Conservation (phyloP, 1,140 invertebrate species). For the Diachasmimorpha longicaudata region DNA sequence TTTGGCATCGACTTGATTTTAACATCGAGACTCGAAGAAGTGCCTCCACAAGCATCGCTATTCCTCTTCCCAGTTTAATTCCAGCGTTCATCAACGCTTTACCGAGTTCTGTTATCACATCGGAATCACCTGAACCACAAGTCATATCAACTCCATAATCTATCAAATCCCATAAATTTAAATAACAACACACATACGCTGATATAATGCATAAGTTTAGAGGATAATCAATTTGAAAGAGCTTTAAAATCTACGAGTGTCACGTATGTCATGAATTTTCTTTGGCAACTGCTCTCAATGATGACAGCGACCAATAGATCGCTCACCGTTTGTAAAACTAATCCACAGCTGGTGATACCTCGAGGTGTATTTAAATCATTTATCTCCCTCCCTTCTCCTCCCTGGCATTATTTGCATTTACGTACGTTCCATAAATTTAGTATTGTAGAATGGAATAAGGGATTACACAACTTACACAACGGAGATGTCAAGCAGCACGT, state of each 20-base stretch:
- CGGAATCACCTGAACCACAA: slow-evolving; percentile 41
- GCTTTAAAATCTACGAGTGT: not conserved
- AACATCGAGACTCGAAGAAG: slow-evolving; percentile 55
- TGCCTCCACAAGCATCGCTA: slow-evolving; percentile 51
- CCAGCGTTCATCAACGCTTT: slow-evolving; percentile 43
- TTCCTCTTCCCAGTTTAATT: slow-evolving; percentile 50
- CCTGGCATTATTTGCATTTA: not conserved
- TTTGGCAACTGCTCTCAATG: slow-evolving; percentile 34
- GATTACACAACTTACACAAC: slow-evolving; percentile 48
- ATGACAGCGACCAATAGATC: not conserved
- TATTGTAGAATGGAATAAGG: slow-evolving; percentile 22
- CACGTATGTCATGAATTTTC: not conserved
- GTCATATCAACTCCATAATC: not conserved
- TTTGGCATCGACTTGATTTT: slow-evolving; percentile 50
- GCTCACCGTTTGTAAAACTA: not conserved
- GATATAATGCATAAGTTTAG: not conserved
- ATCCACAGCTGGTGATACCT: slow-evolving; percentile 22
- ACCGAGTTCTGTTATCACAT: slow-evolving; percentile 47
- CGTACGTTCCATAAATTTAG: not conserved
- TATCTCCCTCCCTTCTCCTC: not conserved
- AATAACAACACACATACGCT: not conserved
- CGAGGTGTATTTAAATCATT: slow-evolving; percentile 23
- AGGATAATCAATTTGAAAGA: not conserved
- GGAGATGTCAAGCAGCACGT: slow-evolving; percentile 56
- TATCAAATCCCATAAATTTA: not conserved